These are phyloP conservation scores for Siniperca undulata DNA, from an alignment of 2,797 vertebrate species.

Conservation along the genomic window DNA sequence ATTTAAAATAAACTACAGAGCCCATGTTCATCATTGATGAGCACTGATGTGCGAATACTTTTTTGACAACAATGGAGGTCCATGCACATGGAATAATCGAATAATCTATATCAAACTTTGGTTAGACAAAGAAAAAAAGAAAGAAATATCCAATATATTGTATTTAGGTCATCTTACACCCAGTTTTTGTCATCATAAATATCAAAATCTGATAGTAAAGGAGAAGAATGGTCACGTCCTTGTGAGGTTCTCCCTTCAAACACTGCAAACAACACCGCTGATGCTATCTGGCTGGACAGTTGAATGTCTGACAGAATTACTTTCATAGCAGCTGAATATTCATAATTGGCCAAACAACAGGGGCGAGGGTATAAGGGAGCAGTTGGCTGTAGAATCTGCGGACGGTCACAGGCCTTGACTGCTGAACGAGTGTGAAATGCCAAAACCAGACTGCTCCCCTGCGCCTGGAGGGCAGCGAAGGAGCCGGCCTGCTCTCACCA, in stretches of 20 bases:
- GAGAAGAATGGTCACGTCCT: conserved; percentile 64
- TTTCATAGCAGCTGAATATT: conserved; percentile 92
- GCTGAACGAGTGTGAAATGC: conserved; percentile 88
- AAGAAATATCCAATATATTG: background rate
- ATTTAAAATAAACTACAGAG: conserved; percentile 4
- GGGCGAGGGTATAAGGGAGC: conserved; percentile 82
- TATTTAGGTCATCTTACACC: conserved; percentile 64
- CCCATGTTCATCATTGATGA: background rate
- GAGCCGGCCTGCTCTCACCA: conserved; percentile 69
- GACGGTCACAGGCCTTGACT: conserved; percentile 88
- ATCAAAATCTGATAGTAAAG: conserved; percentile 56
- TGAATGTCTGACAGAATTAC: conserved; percentile 92
- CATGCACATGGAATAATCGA: background rate
- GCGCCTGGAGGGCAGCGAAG: conserved; percentile 72
- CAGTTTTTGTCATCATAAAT: conserved; percentile 48
- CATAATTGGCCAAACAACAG: conserved; percentile 94
- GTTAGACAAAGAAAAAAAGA: background rate
- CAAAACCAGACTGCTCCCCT: conserved; percentile 81
- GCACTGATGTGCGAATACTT: background rate
- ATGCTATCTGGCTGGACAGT: conserved; percentile 93
- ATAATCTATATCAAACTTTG: background rate
- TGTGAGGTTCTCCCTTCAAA: conserved; percentile 66
- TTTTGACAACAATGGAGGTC: background rate
- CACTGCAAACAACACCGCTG: conserved; percentile 78
- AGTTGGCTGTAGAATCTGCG: conserved; percentile 86